Conservation (phyloP, 1,140 invertebrate genomes). For the Diabrotica virgifera region DNA sequence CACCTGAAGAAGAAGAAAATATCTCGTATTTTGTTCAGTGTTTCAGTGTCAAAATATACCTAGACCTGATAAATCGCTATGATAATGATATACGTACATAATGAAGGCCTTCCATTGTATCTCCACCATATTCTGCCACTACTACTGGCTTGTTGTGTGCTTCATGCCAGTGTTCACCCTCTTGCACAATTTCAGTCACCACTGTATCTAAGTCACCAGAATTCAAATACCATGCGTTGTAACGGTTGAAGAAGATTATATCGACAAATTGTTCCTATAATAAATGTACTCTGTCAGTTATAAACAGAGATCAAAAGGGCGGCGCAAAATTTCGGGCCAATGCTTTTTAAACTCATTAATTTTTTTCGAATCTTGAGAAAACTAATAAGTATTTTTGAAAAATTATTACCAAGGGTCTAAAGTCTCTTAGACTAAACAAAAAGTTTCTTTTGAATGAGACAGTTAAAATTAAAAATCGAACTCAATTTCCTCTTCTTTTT, state of each 20-base stretch:
- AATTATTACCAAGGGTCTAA: too few species aligned
- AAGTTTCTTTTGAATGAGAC: too few species aligned
- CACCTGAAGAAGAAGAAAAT: too few species aligned
- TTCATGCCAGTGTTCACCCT: conserved; percentile 74
- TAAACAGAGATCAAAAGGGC: conserved; percentile 48
- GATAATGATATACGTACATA: conserved; percentile 32
- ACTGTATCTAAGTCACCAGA: conserved; percentile 77
- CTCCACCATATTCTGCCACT: conserved; percentile 92
- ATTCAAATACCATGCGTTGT: conserved; percentile 90
- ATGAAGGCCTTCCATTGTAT: conserved; percentile 87
- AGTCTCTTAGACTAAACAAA: too few species aligned
- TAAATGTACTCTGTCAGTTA: conserved; percentile 51
- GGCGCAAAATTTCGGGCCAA: conserved; percentile 62
- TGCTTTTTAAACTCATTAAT: too few species aligned
- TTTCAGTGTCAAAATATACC: neutral
- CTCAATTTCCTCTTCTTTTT: too few species aligned
- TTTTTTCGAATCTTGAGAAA: too few species aligned
- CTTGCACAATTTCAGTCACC: conserved; percentile 62
- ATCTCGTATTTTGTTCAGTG: neutral
- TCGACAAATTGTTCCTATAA: conserved; percentile 69
- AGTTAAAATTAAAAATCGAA: too few species aligned
- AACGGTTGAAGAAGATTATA: conserved; percentile 90
- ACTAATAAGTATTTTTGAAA: too few species aligned
- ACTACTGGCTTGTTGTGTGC: conserved; percentile 86
- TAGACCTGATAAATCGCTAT: neutral